A percentile compares a stretch with the other conserved stretches of the same genome.
These are phyloP conservation scores for Ahaetulla prasina DNA, from an alignment of 2,113 vertebrate species.

Conservation along the genomic window DNA sequence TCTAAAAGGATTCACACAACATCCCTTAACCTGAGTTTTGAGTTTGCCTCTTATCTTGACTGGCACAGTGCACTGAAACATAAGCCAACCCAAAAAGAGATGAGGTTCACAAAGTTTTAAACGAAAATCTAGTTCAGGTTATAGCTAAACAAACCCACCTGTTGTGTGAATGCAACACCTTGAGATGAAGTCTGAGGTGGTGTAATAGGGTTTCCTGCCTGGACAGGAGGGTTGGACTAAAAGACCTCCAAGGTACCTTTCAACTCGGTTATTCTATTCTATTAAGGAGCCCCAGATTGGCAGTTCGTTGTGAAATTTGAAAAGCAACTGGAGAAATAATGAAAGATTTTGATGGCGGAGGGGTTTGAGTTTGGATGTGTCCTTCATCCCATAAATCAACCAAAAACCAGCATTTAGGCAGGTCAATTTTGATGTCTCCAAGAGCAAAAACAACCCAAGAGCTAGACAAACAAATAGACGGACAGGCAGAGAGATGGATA, in stretches of 20 bases:
- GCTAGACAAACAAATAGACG: background rate
- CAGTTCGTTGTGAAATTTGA: background rate
- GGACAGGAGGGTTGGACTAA: too few relatives aligned
- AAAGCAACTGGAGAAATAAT: background rate
- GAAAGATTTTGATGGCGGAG: background rate
- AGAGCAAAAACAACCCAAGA: background rate
- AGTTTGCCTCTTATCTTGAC: background rate
- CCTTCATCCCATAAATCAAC: background rate
- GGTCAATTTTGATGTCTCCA: background rate
- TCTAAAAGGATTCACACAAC: background rate
- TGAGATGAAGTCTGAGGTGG: background rate
- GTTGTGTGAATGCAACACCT: background rate
- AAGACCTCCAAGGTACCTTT: too few relatives aligned
- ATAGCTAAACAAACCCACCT: background rate
- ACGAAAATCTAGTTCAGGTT: background rate
- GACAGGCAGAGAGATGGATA: background rate
- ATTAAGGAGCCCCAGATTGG: background rate
- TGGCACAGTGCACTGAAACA: background rate
- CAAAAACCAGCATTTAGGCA: background rate
- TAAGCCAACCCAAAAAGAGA: background rate
- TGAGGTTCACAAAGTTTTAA: background rate
- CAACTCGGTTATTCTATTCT: background rate
- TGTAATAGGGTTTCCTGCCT: too few relatives aligned
- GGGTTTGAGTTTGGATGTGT: background rate
- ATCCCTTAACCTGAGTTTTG: background rate